Conservation (phyloP, 2,888 invertebrate genomes). For the Orthosia incerta region DNA sequence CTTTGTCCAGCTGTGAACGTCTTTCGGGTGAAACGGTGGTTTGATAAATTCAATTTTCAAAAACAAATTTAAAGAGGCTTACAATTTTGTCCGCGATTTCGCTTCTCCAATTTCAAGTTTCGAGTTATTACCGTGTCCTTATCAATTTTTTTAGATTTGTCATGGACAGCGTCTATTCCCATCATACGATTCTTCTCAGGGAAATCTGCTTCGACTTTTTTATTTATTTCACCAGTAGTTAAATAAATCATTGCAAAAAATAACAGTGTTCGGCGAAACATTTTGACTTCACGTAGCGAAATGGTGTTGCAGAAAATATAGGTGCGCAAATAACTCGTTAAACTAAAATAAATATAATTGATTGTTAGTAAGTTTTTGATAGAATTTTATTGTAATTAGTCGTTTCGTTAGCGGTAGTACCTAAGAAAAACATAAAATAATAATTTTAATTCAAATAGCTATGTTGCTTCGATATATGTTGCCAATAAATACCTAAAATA, state of each 20-base stretch:
- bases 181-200: constrained; percentile 72
- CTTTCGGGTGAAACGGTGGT: no score
- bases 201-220: constrained; percentile 38
- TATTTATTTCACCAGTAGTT: constrained; percentile 42
- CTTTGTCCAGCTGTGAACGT: no score
- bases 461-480: not conserved
- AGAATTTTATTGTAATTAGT: constrained; percentile 11
- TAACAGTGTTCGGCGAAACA: constrained; percentile 47
- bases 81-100: constrained; percentile 70
- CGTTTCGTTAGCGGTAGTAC: not conserved
- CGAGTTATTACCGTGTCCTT: constrained; percentile 83
- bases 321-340: constrained; percentile 2
- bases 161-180: constrained; percentile 79
- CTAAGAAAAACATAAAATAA: not conserved
- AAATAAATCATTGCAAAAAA: constrained; percentile 47
- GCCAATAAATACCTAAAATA: not conserved
- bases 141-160: constrained; percentile 74
- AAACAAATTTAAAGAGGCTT: constrained; percentile 50
- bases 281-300: constrained; percentile 23
- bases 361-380: constrained; percentile 31
- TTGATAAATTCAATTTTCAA: no score
- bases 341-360: constrained; percentile 34
- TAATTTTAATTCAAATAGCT: not conserved
- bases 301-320: constrained; percentile 1
- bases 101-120: constrained; percentile 79